Conservation (phyloP, 2,113 vertebrate genomes). For the Seriola quinqueradiata region DNA sequence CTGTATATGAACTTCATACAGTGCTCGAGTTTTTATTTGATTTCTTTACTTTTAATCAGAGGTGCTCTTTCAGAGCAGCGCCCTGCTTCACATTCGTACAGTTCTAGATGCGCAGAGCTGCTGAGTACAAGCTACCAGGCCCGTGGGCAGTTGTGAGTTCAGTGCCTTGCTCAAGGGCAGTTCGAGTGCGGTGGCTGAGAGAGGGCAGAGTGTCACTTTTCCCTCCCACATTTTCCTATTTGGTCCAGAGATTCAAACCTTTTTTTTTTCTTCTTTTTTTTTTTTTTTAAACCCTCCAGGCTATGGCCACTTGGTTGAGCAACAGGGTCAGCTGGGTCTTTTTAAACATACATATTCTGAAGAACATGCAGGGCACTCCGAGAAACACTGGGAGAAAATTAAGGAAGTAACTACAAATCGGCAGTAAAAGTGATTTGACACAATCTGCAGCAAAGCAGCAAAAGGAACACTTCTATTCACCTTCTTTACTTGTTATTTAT, state of each 20-base stretch:
- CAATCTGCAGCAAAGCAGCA: constrained; percentile 14
- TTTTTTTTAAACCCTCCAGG: constrained; percentile 24
- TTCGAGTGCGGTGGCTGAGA: constrained; percentile 32
- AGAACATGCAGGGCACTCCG: not conserved
- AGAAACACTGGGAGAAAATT: constrained; percentile 16
- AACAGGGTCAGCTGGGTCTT: constrained; percentile 31
- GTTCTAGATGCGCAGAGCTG: not conserved
- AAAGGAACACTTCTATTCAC: constrained; percentile 13
- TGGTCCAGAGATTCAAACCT: constrained; percentile 34
- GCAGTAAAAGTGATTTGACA: constrained; percentile 6
- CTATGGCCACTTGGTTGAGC: constrained; percentile 36
- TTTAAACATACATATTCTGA: constrained; percentile 38
- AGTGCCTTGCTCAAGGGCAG: constrained; percentile 59
- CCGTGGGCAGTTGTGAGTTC: constrained; percentile 46
- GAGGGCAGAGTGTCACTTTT: constrained; percentile 38
- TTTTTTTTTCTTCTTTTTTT: not conserved
- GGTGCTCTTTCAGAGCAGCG: not conserved
- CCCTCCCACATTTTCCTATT: constrained; percentile 54
- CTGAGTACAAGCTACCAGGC: constrained; percentile 6
- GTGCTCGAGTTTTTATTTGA: not conserved
- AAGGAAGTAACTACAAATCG: not conserved
- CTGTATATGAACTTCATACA: not conserved
- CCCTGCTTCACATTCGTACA: not conserved
- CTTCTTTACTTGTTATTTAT: constrained; percentile 29
- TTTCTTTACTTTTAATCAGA: not conserved